A percentile compares a stretch with the other conserved stretches of the same genome.
These are phyloP conservation scores for Choreutis nemorana DNA, from an alignment of 2,888 invertebrate genomes.

Conservation along the genomic window DNA sequence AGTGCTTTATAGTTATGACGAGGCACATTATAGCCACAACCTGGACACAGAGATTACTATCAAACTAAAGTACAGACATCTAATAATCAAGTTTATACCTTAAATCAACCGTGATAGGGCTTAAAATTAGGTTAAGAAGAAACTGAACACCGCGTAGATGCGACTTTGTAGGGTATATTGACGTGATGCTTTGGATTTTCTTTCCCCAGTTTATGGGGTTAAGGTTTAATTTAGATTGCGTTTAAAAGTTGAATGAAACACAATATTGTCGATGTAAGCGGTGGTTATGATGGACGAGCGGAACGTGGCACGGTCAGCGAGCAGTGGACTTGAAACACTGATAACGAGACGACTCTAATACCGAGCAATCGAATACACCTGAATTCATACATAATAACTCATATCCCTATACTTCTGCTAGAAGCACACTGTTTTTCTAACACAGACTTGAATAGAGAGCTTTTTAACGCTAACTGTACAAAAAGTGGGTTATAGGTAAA, in stretches of 20 bases:
- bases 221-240: slow-evolving; percentile 15
- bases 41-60: slow-evolving; percentile 16
- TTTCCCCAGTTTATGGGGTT: slow-evolving; percentile 8
- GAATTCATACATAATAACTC: too few relatives aligned
- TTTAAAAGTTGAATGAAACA: slow-evolving; percentile 25
- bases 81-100: not conserved
- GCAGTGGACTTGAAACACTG: slow-evolving; percentile 54
- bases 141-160: too few relatives aligned
- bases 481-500: too few relatives aligned
- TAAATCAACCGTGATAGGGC: too few relatives aligned
- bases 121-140: too few relatives aligned
- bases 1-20: slow-evolving; percentile 33
- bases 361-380: slow-evolving; percentile 4
- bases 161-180: slow-evolving; percentile 27
- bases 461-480: too few relatives aligned
- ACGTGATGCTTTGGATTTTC: slow-evolving; percentile 11
- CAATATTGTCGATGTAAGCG: slow-evolving; percentile 64
- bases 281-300: slow-evolving; percentile 60
- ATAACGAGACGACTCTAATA: slow-evolving; percentile 26
- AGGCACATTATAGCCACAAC: slow-evolving; percentile 28
- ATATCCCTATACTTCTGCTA: too few relatives aligned
- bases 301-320: slow-evolving; percentile 36
- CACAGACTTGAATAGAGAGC: too few relatives aligned
- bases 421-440: too few relatives aligned
- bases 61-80: slow-evolving; percentile 7